These are phyloP conservation scores for Odontothrips loti DNA, from an alignment of 2,888 invertebrate genomes.

Conservation along the genomic window DNA sequence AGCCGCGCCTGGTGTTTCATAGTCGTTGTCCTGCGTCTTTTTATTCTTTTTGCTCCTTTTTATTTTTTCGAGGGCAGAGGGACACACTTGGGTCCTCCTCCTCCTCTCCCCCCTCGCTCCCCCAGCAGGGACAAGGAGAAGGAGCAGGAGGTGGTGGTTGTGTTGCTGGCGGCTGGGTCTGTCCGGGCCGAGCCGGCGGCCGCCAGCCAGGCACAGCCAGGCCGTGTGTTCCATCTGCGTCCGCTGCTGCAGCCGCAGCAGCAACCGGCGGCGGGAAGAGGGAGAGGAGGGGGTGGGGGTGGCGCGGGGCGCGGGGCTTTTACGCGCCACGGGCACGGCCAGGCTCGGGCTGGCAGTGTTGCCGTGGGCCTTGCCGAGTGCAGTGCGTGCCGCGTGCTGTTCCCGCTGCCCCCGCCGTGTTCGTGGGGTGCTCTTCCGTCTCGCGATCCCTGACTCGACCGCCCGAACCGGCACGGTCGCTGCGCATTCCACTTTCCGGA, in stretches of 20 bases:
- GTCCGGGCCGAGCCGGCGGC: no score
- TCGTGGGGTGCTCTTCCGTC: neutral
- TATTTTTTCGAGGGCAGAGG: neutral
- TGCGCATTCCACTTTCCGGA: neutral
- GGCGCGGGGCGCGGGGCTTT: neutral
- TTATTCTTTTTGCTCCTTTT: neutral
- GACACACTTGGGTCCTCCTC: neutral
- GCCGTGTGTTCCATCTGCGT: neutral
- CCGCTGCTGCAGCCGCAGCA: neutral
- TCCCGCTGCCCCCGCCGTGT: neutral
- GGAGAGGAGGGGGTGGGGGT: neutral
- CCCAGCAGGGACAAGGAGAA: no score
- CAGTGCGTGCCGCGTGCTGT: neutral
- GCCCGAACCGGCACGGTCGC: neutral
- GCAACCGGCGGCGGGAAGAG: neutral
- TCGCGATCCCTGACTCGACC: neutral
- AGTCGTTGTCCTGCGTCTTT: neutral
- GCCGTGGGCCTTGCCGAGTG: slow-evolving; percentile 8
- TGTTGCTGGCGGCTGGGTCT: no score
- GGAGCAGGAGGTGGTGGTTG: no score
- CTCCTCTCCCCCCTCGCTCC: neutral
- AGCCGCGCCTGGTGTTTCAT: no score
- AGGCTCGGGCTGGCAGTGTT: neutral
- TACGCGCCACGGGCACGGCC: neutral
- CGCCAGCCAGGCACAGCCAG: no score